Conservation (phyloP, 1,140 invertebrate species). For the Atta cephalotes region DNA sequence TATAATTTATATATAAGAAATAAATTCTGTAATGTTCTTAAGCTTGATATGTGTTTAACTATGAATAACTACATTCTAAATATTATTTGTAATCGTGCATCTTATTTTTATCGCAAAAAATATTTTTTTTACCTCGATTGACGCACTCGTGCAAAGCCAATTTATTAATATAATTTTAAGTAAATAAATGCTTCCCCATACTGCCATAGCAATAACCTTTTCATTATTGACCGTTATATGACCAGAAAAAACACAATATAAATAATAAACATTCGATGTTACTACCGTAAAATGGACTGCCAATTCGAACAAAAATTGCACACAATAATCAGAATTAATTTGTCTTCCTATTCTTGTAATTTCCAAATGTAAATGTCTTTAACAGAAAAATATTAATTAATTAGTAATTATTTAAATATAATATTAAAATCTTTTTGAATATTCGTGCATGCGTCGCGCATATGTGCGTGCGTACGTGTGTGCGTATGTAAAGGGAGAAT, state of each 20-base stretch:
- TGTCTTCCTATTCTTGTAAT: background rate
- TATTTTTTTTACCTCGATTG: slow-evolving; percentile 6
- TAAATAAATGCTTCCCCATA: background rate
- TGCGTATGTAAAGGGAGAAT: no score
- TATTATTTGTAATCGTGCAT: background rate
- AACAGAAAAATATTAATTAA: slow-evolving; percentile 18
- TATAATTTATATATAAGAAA: background rate
- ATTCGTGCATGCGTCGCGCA: background rate
- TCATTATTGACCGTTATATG: background rate
- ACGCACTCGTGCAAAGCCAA: background rate
- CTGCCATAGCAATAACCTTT: background rate
- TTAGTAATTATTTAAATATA: slow-evolving; percentile 6
- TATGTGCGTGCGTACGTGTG: no score
- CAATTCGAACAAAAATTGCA: slow-evolving; percentile 30
- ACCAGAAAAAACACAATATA: background rate
- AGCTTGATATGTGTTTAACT: background rate
- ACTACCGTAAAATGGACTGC: slow-evolving; percentile 28
- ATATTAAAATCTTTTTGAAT: background rate
- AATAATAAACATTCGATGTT: background rate
- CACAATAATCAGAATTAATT: background rate
- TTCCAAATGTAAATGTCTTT: slow-evolving; percentile 33
- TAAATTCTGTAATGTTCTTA: slow-evolving; percentile 1
- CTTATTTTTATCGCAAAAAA: background rate
- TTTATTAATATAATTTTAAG: slow-evolving; percentile 20
- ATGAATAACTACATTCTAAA: background rate